Conservation (phyloP, 2,113 vertebrate genomes). For the Hiodon alosoides region DNA sequence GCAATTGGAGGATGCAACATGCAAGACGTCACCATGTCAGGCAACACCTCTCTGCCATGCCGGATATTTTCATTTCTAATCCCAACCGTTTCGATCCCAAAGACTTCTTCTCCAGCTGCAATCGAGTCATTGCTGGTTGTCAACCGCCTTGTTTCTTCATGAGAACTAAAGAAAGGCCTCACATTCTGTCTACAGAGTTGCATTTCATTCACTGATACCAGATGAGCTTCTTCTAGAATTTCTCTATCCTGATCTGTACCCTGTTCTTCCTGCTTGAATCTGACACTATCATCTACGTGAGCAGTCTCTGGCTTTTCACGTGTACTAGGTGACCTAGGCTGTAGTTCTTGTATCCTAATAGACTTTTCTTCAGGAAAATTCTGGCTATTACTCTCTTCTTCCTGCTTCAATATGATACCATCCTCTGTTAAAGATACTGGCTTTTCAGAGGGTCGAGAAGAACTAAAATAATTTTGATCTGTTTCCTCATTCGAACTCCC, state of each 20-base stretch:
- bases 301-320: not conserved
- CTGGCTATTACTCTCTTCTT: too few species aligned
- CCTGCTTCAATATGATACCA: too few species aligned
- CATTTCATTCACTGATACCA: slow-evolving; percentile 14
- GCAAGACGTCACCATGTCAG: slow-evolving; percentile 21
- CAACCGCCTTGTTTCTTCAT: slow-evolving; percentile 17
- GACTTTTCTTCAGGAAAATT: not conserved
- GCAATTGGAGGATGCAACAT: slow-evolving; percentile 16
- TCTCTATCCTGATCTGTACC: not conserved
- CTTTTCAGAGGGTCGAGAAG: too few species aligned
- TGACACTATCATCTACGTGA: not conserved
- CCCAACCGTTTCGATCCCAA: not conserved
- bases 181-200: too few species aligned
- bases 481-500: not conserved
- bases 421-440: too few species aligned
- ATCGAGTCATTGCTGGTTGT: not conserved
- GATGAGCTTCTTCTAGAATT: not conserved
- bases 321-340: not conserved
- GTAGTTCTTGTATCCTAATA: not conserved
- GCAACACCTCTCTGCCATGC: slow-evolving; percentile 29
- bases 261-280: not conserved
- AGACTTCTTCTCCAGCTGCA: not conserved
- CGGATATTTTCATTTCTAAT: slow-evolving; percentile 7
- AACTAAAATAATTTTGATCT: too few species aligned
- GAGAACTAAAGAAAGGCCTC: not conserved